Evolutionary conservation across 2,888 invertebrate species (phyloP).

Genomic region (Acleris holmiana): DNA sequence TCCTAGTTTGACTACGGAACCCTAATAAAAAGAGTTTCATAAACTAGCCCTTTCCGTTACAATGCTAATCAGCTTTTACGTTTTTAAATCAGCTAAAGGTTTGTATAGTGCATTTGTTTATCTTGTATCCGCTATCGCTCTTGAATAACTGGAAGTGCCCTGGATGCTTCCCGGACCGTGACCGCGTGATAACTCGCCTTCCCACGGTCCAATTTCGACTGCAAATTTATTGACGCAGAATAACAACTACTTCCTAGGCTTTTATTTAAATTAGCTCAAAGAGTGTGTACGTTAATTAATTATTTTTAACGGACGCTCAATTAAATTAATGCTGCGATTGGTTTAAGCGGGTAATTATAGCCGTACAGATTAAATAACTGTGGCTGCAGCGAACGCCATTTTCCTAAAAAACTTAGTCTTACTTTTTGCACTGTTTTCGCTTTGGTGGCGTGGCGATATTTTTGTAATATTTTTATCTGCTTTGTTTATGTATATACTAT

Average conservation of each 20-base stretch:
- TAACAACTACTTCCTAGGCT: conserved; percentile 1
- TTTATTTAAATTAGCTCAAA: neutral
- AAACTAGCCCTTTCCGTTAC: too few relatives aligned
- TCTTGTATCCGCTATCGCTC: conserved; percentile 1
- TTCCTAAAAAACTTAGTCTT: too few relatives aligned
- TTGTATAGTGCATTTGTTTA: neutral
- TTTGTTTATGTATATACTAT: too few relatives aligned
- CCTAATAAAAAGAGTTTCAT: too few relatives aligned
- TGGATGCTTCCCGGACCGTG: conserved; percentile 25
- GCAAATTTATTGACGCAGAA: conserved; percentile 24
- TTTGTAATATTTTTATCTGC: too few relatives aligned
- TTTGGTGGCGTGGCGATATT: too few relatives aligned
- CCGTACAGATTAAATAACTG: neutral
- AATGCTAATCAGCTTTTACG: neutral
- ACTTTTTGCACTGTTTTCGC: too few relatives aligned
- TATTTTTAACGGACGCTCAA: neutral
- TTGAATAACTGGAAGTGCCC: conserved; percentile 44
- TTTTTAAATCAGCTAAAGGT: neutral
- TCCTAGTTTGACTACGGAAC: too few relatives aligned
- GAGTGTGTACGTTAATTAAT: neutral
- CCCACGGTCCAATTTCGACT: conserved; percentile 34
- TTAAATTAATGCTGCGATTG: conserved; percentile 7
- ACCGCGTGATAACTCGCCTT: conserved; percentile 30
- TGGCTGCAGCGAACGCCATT: neutral
- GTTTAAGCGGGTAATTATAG: neutral